Conservation (phyloP, 1,140 invertebrate species). For the Bilobella aurantiaca region DNA sequence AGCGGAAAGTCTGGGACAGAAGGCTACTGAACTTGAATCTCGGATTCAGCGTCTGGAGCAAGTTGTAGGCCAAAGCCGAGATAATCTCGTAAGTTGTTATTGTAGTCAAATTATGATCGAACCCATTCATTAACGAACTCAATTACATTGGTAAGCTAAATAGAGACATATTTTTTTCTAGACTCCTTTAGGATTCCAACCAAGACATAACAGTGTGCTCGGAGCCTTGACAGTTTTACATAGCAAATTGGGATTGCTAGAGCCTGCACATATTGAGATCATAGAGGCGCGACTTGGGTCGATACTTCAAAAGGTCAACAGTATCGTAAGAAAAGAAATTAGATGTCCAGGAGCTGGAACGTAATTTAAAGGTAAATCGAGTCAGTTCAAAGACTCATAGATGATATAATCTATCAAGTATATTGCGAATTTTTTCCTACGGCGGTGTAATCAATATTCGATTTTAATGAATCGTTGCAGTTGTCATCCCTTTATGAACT, state of each 20-base stretch:
- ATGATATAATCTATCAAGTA: not conserved
- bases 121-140: too few species aligned
- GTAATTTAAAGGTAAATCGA: conserved; percentile 31
- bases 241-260: conserved; percentile 44
- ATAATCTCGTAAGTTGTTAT: conserved; percentile 22
- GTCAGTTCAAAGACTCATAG: not conserved
- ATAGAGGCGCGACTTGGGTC: conserved; percentile 44
- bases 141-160: too few species aligned
- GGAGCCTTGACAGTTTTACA: conserved; percentile 44
- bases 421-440: not conserved
- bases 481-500: conserved; percentile 32
- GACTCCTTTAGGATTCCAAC: conserved; percentile 38
- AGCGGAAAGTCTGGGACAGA: conserved; percentile 2
- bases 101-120: not conserved
- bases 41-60: conserved; percentile 45
- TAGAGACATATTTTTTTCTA: too few species aligned
- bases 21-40: conserved; percentile 36
- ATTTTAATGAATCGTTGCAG: conserved; percentile 20
- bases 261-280: conserved; percentile 45
- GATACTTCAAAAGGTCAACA: conserved; percentile 44
- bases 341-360: conserved; percentile 35
- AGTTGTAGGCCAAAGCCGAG: conserved; percentile 40
- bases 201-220: conserved; percentile 41
- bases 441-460: not conserved
- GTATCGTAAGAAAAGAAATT: conserved; percentile 45